phyloP scores from a whole-genome alignment of 2,797 vertebrate genomes.

The Clarias platycephalus region DNA sequence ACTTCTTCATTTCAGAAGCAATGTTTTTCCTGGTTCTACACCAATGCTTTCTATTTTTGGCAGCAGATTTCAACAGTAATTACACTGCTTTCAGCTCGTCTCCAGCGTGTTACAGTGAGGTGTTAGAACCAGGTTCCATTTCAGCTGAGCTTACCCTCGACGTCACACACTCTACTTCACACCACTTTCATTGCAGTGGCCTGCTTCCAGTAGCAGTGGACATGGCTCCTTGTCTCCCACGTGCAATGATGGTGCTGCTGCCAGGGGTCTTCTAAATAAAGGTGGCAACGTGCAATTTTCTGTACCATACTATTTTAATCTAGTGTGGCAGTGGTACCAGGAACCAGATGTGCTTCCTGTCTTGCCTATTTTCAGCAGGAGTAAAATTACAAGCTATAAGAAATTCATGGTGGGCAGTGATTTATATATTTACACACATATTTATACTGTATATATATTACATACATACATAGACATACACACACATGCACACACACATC shows the following conservation, averaged over 20 bases:
- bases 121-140: slow-evolving; percentile 46
- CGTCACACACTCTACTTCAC: slow-evolving; percentile 30
- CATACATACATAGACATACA: too few relatives aligned
- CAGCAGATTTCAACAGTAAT: slow-evolving; percentile 49
- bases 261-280: slow-evolving; percentile 52
- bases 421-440: background rate
- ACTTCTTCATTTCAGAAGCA: slow-evolving; percentile 22
- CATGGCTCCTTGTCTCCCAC: slow-evolving; percentile 41
- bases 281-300: slow-evolving; percentile 52
- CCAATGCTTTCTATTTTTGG: slow-evolving; percentile 53
- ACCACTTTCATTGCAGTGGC: slow-evolving; percentile 24
- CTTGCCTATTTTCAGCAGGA: slow-evolving; percentile 30
- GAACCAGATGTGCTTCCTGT: slow-evolving; percentile 40
- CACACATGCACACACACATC: too few relatives aligned
- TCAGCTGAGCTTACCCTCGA: slow-evolving; percentile 12
- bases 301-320: slow-evolving; percentile 48
- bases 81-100: slow-evolving; percentile 54
- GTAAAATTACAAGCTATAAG: slow-evolving; percentile 11
- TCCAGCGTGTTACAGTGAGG: slow-evolving; percentile 42
- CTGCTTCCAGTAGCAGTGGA: slow-evolving; percentile 41
- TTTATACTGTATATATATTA: background rate
- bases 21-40: slow-evolving; percentile 36
- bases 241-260: slow-evolving; percentile 42
- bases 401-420: background rate
- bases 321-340: slow-evolving; percentile 37